These are phyloP conservation scores for Orthonyx spaldingii DNA, from an alignment of 2,113 vertebrate genomes.

Conservation along the genomic window DNA sequence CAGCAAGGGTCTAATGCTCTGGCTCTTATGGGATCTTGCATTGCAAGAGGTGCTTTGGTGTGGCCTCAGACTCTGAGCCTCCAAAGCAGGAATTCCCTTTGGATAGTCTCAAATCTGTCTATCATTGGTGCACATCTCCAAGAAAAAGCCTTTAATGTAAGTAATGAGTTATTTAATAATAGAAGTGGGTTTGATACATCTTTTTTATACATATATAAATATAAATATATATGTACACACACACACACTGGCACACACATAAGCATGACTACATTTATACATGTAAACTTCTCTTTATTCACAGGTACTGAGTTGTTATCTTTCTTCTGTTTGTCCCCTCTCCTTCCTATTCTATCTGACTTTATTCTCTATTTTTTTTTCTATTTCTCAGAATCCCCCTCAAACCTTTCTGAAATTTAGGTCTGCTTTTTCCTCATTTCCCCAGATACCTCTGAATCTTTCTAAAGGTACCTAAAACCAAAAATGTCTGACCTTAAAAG, in stretches of 20 bases:
- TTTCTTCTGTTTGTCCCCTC: not conserved
- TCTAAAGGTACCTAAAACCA: not conserved
- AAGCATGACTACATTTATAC: not conserved
- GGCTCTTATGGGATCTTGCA: rapidly evolving
- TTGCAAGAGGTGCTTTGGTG: not conserved
- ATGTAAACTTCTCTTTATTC: not conserved
- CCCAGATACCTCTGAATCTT: not conserved
- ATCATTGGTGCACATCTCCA: not conserved
- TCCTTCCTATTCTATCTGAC: not conserved
- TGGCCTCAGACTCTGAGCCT: not conserved
- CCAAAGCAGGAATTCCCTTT: not conserved
- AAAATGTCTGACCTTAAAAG: not conserved
- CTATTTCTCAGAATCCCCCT: not conserved
- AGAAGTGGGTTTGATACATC: not conserved
- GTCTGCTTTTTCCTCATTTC: not conserved
- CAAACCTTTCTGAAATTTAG: not conserved
- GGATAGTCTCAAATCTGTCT: not conserved
- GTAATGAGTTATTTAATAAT: not conserved
- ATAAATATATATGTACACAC: rapidly evolving
- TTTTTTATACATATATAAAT: not conserved
- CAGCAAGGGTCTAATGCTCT: not conserved
- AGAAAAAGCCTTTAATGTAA: not conserved
- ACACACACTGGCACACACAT: not conserved
- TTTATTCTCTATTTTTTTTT: not conserved
- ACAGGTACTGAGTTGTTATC: not conserved